Conservation (phyloP, 1,140 invertebrate genomes). For the Phocides pigmalion region DNA sequence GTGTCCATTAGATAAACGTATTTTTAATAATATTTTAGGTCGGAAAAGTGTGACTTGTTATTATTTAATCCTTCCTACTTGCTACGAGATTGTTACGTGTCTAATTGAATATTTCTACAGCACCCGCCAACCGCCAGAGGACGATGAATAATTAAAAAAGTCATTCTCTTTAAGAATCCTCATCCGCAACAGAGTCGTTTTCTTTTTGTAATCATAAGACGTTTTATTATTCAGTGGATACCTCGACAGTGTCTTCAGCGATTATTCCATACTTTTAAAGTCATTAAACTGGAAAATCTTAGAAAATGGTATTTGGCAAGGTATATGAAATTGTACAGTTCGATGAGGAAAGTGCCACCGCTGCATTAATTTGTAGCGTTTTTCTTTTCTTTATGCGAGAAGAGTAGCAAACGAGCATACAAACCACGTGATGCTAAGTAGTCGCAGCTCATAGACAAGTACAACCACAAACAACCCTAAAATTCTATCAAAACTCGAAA, state of each 20-base stretch:
- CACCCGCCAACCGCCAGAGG: slow-evolving; percentile 30
- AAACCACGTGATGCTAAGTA: too few relatives aligned
- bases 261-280: slow-evolving; percentile 4
- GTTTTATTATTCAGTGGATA: slow-evolving; percentile 21
- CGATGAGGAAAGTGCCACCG: too few relatives aligned
- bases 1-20: too few relatives aligned
- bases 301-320: background rate
- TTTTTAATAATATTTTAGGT: too few relatives aligned
- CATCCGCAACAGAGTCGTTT: slow-evolving; percentile 9
- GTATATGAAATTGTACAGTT: too few relatives aligned
- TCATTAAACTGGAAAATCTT: background rate
- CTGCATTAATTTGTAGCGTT: too few relatives aligned
- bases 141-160: slow-evolving; percentile 49
- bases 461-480: too few relatives aligned
- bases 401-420: too few relatives aligned
- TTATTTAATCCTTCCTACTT: slow-evolving; percentile 37
- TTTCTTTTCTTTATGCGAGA: too few relatives aligned
- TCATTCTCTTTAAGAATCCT: slow-evolving; percentile 36
- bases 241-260: slow-evolving; percentile 4
- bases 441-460: too few relatives aligned
- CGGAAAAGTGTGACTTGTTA: slow-evolving; percentile 26
- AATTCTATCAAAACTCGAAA: too few relatives aligned
- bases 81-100: slow-evolving; percentile 38
- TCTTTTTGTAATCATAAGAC: slow-evolving; percentile 17
- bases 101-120: slow-evolving; percentile 50